Evolutionary conservation across 2,888 invertebrate species (phyloP).

Genomic region (Lithophane ornitopus): DNA sequence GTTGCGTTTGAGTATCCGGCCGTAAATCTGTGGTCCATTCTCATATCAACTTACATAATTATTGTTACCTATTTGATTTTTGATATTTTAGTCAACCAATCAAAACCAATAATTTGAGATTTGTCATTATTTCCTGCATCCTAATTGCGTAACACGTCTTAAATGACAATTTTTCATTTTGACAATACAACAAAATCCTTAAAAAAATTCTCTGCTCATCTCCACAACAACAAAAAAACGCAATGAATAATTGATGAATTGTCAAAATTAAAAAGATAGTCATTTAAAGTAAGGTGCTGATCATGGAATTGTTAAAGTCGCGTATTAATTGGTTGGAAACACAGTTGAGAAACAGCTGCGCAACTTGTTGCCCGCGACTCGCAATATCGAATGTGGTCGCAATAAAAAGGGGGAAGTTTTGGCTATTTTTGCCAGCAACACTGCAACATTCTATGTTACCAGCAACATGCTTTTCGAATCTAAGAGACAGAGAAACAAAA

Average conservation of each 20-base stretch:
- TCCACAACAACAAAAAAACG: background rate
- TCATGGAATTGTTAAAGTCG: background rate
- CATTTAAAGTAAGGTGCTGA: background rate
- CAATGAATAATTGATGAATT: background rate
- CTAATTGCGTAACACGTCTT: background rate
- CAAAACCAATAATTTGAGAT: background rate
- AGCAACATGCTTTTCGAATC: background rate
- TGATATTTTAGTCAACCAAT: background rate
- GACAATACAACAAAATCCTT: no score
- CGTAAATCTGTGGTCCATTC: background rate
- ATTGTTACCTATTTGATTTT: background rate
- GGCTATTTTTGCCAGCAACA: background rate
- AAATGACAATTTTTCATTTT: no score
- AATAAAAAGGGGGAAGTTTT: background rate
- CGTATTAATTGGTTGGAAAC: background rate
- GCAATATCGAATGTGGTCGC: background rate
- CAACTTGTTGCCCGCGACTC: background rate
- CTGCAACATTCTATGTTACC: background rate
- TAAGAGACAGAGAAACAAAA: background rate
- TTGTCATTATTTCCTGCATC: background rate
- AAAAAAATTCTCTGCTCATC: background rate
- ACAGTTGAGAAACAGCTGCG: background rate
- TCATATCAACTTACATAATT: background rate
- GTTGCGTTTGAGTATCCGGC: background rate
- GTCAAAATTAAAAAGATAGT: background rate